Evolutionary conservation across 2,888 invertebrate species (phyloP).

Genomic region (Parnassius orleans): DNA sequence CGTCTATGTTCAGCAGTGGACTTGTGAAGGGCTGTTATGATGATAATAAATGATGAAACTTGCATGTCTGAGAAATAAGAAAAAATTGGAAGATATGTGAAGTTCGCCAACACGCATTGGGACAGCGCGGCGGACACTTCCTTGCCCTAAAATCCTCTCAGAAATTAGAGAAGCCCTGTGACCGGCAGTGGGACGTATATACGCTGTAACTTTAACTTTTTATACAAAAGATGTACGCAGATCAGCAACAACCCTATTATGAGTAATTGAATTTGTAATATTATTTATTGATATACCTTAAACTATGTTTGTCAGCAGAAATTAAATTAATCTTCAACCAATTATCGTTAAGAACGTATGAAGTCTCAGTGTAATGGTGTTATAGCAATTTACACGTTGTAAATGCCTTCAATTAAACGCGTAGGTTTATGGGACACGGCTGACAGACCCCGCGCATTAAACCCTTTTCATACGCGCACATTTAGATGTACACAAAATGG

Average conservation of each 20-base stretch:
- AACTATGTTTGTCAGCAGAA: conserved; percentile 18
- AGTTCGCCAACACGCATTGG: too few species aligned
- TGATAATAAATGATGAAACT: too few species aligned
- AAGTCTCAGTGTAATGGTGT: conserved; percentile 34
- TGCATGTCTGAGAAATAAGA: too few species aligned
- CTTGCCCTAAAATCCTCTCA: too few species aligned
- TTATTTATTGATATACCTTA: conserved; percentile 10
- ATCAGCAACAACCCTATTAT: conserved; percentile 9
- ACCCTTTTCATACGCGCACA: conserved; percentile 3
- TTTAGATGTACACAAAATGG: neutral
- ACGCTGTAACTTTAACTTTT: too few species aligned
- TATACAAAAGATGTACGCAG: neutral
- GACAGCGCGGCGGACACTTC: too few species aligned
- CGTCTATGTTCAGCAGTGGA: too few species aligned
- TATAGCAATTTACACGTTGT: conserved; percentile 55
- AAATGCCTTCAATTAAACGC: conserved; percentile 52
- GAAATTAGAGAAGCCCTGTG: too few species aligned
- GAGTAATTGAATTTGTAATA: conserved; percentile 10
- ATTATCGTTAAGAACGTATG: conserved; percentile 32
- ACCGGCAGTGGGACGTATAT: too few species aligned
- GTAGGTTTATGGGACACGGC: conserved; percentile 42
- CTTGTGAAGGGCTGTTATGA: too few species aligned
- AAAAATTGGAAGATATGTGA: too few species aligned
- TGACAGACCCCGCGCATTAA: conserved; percentile 16
- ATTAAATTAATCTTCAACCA: conserved; percentile 22